These are phyloP conservation scores for Haliaeetus leucogaster DNA, from an alignment of 2,113 vertebrate species.

Conservation along the genomic window DNA sequence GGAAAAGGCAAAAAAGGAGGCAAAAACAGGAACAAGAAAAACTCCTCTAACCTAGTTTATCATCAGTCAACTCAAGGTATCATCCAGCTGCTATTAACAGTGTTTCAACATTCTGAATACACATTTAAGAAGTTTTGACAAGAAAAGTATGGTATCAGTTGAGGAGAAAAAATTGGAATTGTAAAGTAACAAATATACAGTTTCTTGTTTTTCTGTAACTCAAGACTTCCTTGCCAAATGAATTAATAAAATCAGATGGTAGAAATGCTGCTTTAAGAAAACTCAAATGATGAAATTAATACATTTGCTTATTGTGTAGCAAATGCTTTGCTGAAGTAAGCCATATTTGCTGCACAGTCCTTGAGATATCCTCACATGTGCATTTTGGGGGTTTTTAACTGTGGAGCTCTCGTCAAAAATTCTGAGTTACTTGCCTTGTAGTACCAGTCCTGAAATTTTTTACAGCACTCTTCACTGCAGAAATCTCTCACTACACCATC, in stretches of 20 bases:
- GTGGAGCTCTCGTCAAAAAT: slow-evolving; percentile 51
- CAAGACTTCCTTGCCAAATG: not conserved
- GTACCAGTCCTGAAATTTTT: slow-evolving; percentile 97
- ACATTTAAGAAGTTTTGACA: slow-evolving; percentile 5
- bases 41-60: not conserved
- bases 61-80: not conserved
- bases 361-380: slow-evolving; percentile 53
- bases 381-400: slow-evolving; percentile 19
- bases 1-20: slow-evolving; percentile 54
- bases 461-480: slow-evolving; percentile 91
- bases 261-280: slow-evolving; percentile 32
- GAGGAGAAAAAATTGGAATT: not conserved
- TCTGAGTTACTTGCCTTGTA: slow-evolving; percentile 85
- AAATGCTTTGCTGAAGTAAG: slow-evolving; percentile 33
- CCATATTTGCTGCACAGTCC: slow-evolving; percentile 23
- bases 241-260: slow-evolving; percentile 11
- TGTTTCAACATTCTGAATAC: slow-evolving; percentile 16
- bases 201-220: not conserved
- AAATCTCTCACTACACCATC: slow-evolving; percentile 92
- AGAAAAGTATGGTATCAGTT: slow-evolving; percentile 19
- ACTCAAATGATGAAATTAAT: slow-evolving; percentile 23
- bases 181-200: not conserved
- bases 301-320: slow-evolving; percentile 25
- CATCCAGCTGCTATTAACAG: not conserved
- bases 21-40: slow-evolving; percentile 41